These are phyloP conservation scores for Byasa hedistus DNA, from an alignment of 2,888 invertebrate genomes.

Conservation along the genomic window DNA sequence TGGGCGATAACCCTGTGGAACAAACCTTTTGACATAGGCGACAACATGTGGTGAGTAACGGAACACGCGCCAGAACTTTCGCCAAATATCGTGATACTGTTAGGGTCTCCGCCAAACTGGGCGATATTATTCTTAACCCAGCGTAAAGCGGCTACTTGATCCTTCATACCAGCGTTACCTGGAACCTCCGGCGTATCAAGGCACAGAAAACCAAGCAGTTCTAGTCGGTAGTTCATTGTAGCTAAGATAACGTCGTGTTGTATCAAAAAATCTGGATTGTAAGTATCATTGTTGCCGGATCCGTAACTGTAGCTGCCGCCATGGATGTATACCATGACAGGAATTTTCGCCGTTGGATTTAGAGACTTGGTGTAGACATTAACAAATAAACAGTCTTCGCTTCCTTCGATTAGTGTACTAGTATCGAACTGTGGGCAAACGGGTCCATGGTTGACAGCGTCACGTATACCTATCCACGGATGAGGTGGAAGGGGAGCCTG, in stretches of 20 bases:
- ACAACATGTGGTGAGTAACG: slow-evolving; percentile 62
- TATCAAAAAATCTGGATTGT: slow-evolving; percentile 60
- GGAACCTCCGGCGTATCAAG: slow-evolving; percentile 55
- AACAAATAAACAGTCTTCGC: slow-evolving; percentile 60
- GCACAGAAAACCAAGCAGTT: slow-evolving; percentile 48
- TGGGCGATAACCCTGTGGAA: slow-evolving; percentile 66
- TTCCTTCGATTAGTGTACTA: slow-evolving; percentile 43
- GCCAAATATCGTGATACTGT: slow-evolving; percentile 64
- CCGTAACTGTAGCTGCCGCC: slow-evolving; percentile 63
- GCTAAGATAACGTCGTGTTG: slow-evolving; percentile 63
- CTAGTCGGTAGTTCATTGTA: slow-evolving; percentile 66
- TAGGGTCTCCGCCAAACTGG: slow-evolving; percentile 58
- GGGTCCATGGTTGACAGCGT: slow-evolving; percentile 56
- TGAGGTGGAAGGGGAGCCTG: slow-evolving; percentile 58
- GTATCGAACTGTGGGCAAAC: slow-evolving; percentile 58
- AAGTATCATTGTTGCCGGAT: slow-evolving; percentile 51
- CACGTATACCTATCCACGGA: slow-evolving; percentile 54
- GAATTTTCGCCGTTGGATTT: slow-evolving; percentile 41
- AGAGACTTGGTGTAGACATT: slow-evolving; percentile 57
- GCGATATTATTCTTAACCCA: slow-evolving; percentile 59
- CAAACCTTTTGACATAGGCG: slow-evolving; percentile 64
- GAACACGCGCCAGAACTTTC: slow-evolving; percentile 64
- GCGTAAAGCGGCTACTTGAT: slow-evolving; percentile 57
- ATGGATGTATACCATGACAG: slow-evolving; percentile 69
- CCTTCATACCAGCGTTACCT: slow-evolving; percentile 66